phyloP scores from a whole-genome alignment of 2,113 vertebrate genomes.

The Bubo scandiacus region DNA sequence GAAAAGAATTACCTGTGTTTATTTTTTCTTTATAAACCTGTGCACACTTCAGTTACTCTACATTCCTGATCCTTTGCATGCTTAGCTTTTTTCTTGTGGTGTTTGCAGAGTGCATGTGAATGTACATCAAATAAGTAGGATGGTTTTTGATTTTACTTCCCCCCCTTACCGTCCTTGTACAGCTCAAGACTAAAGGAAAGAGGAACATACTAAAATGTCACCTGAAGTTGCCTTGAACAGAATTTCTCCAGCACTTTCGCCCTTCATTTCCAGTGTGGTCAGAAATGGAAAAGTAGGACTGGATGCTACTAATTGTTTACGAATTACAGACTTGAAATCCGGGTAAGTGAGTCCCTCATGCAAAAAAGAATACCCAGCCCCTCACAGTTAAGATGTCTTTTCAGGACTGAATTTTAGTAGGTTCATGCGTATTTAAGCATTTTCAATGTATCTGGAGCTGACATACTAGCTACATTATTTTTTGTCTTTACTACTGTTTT shows the following conservation, averaged over 20 bases:
- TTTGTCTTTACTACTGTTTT: background rate
- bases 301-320: slow-evolving; percentile 93
- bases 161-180: background rate
- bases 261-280: slow-evolving; percentile 91
- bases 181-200: slow-evolving; percentile 32
- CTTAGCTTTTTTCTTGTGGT: background rate
- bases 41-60: background rate
- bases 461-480: background rate
- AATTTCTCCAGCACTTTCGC: slow-evolving; percentile 90
- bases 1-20: background rate
- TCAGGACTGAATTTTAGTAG: background rate
- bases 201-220: slow-evolving; percentile 83
- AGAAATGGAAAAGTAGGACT: slow-evolving; percentile 94
- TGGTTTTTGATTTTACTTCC: background rate
- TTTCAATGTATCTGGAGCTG: background rate
- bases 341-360: slow-evolving; percentile 79
- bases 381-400: background rate
- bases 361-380: background rate
- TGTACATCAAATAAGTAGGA: background rate
- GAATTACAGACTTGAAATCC: slow-evolving; percentile 96
- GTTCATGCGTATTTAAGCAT: background rate
- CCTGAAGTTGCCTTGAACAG: slow-evolving; percentile 93
- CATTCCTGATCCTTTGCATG: rapidly evolving
- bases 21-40: background rate
- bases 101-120: background rate